These are phyloP conservation scores for Cephus runcator DNA, from an alignment of 2,888 invertebrate species.

Conservation along the genomic window DNA sequence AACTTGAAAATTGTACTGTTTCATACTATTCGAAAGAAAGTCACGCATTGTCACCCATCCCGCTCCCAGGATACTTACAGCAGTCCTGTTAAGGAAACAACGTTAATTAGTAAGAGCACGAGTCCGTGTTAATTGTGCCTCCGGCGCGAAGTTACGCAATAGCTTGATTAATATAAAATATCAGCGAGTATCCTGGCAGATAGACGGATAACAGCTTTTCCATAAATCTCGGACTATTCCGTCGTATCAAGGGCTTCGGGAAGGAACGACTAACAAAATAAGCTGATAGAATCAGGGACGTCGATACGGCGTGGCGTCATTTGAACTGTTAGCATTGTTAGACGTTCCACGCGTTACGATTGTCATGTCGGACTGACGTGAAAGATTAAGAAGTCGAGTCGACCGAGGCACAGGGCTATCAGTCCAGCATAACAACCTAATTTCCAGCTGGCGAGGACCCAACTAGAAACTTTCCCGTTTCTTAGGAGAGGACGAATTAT, in stretches of 20 bases:
- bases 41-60: not conserved
- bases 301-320: not conserved
- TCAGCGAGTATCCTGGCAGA: not conserved
- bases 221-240: not conserved
- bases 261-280: not conserved
- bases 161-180: not conserved
- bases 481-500: not conserved
- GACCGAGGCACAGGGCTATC: constrained; percentile 15
- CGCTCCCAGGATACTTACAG: not conserved
- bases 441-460: constrained; percentile 6
- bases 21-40: not conserved
- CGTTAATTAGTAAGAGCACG: not conserved
- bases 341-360: not conserved
- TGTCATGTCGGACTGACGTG: not conserved
- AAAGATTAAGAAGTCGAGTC: not conserved
- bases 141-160: not conserved
- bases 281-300: not conserved
- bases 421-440: constrained; percentile 19
- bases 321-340: not conserved
- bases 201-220: not conserved
- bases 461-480: not conserved
- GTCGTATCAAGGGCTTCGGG: constrained; percentile 3
- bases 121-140: not conserved
- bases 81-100: not conserved
- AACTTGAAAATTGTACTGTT: not conserved